phyloP scores from a whole-genome alignment of 2,113 vertebrate species.

The Tenebrosternarchus preto region DNA sequence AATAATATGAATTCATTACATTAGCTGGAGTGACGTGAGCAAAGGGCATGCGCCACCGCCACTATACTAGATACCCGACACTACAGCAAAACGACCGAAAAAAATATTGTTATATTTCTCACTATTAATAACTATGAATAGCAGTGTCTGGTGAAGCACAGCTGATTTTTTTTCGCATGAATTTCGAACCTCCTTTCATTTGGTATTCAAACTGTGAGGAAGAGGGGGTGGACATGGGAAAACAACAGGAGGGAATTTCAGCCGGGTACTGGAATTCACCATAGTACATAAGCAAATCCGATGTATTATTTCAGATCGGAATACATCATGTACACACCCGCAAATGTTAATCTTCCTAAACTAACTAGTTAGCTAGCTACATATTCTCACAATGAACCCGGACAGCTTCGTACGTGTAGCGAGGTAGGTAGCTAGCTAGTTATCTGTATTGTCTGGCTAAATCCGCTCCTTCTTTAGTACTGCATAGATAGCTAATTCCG shows the following conservation, averaged over 20 bases:
- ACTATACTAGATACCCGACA: background rate
- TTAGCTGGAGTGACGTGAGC: background rate
- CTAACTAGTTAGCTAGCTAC: constrained; percentile 38
- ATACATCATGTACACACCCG: constrained; percentile 15
- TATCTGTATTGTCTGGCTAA: constrained; percentile 26
- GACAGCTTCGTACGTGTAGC: constrained; percentile 30
- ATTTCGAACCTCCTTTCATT: constrained; percentile 17
- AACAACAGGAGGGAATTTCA: constrained; percentile 54
- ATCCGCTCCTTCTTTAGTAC: constrained; percentile 5
- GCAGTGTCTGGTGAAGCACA: background rate
- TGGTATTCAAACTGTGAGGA: constrained; percentile 42
- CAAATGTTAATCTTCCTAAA: constrained; percentile 62
- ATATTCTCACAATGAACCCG: constrained; percentile 50
- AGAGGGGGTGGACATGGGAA: constrained; percentile 51
- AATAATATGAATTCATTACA: background rate
- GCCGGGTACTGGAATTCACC: constrained; percentile 49
- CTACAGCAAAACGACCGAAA: background rate
- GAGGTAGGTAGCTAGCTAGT: constrained; percentile 21
- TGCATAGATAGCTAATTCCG: background rate
- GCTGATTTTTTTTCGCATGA: background rate
- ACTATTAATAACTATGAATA: background rate
- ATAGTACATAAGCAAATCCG: constrained; percentile 37
- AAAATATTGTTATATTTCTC: background rate
- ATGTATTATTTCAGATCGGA: constrained; percentile 39
- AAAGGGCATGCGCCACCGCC: background rate